A percentile compares a stretch with the other conserved stretches of the same genome.
These are phyloP conservation scores for Zhengitettix transpicula DNA, from an alignment of 2,888 invertebrate genomes.

Conservation along the genomic window DNA sequence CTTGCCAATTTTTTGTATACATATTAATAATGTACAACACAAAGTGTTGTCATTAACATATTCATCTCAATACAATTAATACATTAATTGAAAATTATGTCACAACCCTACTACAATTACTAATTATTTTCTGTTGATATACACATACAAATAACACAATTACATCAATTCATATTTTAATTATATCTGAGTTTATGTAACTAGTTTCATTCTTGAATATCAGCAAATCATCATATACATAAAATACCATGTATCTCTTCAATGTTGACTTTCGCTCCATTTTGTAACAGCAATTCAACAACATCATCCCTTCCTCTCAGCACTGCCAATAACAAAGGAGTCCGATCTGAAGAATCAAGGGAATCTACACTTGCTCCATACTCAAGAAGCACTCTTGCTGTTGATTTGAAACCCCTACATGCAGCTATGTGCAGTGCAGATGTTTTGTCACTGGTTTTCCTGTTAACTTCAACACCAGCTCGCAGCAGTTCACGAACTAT, in stretches of 20 bases:
- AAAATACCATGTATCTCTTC: slow-evolving; percentile 46
- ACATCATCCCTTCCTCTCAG: slow-evolving; percentile 25
- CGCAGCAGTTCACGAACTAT: slow-evolving; percentile 26
- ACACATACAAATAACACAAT: too few species aligned
- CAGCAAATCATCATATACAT: background rate
- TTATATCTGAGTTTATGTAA: too few species aligned
- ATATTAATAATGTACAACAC: too few species aligned
- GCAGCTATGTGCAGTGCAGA: slow-evolving; percentile 46
- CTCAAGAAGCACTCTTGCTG: slow-evolving; percentile 36
- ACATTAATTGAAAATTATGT: too few species aligned
- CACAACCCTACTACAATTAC: too few species aligned
- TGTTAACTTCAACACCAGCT: slow-evolving; percentile 38
- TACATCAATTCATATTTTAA: too few species aligned
- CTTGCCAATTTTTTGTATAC: too few species aligned
- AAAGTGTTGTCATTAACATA: too few species aligned
- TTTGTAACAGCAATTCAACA: slow-evolving; percentile 22
- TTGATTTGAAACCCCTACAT: slow-evolving; percentile 33
- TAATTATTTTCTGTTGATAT: too few species aligned
- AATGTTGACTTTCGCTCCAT: slow-evolving; percentile 23
- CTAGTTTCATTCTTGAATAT: too few species aligned
- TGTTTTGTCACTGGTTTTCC: slow-evolving; percentile 40
- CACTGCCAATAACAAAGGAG: slow-evolving; percentile 30
- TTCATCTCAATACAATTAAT: too few species aligned
- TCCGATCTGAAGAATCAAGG: slow-evolving; percentile 37
- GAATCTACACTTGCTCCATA: slow-evolving; percentile 41